Conservation (phyloP, 1,140 invertebrate genomes). For the Drosophila triauraria region DNA sequence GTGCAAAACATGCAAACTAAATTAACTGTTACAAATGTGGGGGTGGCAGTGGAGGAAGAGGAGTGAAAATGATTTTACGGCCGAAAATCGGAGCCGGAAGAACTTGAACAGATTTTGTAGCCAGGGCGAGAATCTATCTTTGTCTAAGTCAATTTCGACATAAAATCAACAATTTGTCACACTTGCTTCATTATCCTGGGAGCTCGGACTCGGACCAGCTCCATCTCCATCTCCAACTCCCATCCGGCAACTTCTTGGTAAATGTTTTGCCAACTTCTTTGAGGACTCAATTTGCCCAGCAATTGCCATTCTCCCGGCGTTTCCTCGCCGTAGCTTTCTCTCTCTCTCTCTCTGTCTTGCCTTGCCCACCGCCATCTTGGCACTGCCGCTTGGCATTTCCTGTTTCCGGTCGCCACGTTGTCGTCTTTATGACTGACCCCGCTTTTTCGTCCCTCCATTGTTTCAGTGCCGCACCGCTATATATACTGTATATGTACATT, state of each 20-base stretch:
- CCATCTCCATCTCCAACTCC: neutral
- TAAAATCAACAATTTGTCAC: conserved; percentile 50
- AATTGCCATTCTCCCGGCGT: conserved; percentile 51
- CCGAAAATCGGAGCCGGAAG: conserved; percentile 2
- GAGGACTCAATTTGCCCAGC: conserved; percentile 63
- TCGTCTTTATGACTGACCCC: conserved; percentile 61
- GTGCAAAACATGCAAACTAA: conserved; percentile 64
- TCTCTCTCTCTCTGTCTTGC: neutral
- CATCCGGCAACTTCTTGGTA: conserved; percentile 35
- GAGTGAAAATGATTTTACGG: conserved; percentile 35
- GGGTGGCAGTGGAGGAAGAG: neutral
- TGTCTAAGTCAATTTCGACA: conserved; percentile 42
- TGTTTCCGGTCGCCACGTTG: conserved; percentile 71
- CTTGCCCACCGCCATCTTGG: conserved; percentile 43
- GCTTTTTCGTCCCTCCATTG: conserved; percentile 2
- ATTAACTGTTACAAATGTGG: conserved; percentile 68
- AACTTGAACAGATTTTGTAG: conserved; percentile 16
- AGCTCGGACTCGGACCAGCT: conserved; percentile 5
- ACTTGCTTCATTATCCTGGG: conserved; percentile 42
- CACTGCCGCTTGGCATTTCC: conserved; percentile 74
- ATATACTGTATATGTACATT: conserved; percentile 20
- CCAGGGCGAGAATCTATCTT: conserved; percentile 26
- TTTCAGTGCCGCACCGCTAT: neutral
- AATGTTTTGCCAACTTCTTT: conserved; percentile 61
- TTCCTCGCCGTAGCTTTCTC: conserved; percentile 9